phyloP scores from a whole-genome alignment of 2,888 invertebrate species.

The Taphrorychus bicolor region DNA sequence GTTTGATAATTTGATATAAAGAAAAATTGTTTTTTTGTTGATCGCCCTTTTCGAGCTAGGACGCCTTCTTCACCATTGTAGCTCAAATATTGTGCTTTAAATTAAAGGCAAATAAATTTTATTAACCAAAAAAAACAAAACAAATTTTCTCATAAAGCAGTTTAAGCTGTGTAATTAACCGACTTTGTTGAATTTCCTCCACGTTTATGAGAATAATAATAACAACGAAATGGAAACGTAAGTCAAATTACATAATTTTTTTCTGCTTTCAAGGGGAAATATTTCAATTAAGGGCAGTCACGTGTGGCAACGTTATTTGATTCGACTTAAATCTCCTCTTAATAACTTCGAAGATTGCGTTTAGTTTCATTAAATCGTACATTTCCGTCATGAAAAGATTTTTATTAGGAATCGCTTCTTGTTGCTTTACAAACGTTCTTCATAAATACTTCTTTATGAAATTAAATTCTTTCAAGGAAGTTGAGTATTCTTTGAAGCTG shows the following conservation, averaged over 20 bases:
- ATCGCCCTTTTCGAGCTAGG: too few species aligned
- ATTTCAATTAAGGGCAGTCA: slow-evolving; percentile 30
- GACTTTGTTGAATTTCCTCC: neutral
- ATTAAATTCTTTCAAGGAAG: neutral
- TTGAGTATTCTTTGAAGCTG: neutral
- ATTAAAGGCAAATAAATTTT: slow-evolving; percentile 12
- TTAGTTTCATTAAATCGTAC: slow-evolving; percentile 2
- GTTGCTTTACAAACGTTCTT: neutral
- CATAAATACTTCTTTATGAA: neutral
- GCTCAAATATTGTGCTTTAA: too few species aligned
- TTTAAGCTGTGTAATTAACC: slow-evolving; percentile 15
- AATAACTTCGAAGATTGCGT: slow-evolving; percentile 2
- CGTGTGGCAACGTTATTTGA: slow-evolving; percentile 24
- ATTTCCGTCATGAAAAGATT: neutral
- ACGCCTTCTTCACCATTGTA: too few species aligned
- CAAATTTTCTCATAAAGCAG: slow-evolving; percentile 9
- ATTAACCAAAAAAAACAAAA: slow-evolving; percentile 5
- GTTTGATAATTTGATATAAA: neutral
- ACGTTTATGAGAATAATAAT: slow-evolving; percentile 26
- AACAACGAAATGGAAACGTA: slow-evolving; percentile 6
- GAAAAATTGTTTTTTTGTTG: neutral
- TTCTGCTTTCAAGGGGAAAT: slow-evolving; percentile 14
- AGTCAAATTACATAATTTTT: slow-evolving; percentile 27
- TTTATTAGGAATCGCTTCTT: neutral
- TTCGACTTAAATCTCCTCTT: slow-evolving; percentile 17